Evolutionary conservation across 2,888 invertebrate genomes (phyloP), one percentile per base, ranked within the genome.

Genomic region (Aporophyla lueneburgensis): DNA sequence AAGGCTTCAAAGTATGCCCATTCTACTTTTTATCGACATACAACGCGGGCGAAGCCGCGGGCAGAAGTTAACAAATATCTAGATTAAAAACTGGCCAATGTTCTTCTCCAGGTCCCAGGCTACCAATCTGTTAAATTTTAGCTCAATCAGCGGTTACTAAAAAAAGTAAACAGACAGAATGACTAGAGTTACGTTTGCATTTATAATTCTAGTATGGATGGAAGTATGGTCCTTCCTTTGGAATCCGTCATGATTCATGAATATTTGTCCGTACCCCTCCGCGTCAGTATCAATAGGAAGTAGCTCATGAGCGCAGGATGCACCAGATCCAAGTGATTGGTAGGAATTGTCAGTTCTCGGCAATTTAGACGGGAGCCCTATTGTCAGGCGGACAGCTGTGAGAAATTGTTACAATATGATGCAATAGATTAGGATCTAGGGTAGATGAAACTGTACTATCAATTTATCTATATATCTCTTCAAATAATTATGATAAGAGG

Each of bases 231-330:
- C 2, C n/a, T n/a, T 5, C 6, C 46, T n/a, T 16, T 40, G 16
- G 2, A 58, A 58, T 67, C 19, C 43, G 51, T 19, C 19, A 78
- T 76, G 69, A 59, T 5, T 51, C 58, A 78, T 5, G 2, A 14
- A 53, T 21, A 19, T 27, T 14, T 12, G 14, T 59, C 2, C 14
- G 14, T 16, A 46, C 56, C 43, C 49, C 14, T 71, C 43, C 19
- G 19, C 9, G 16, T 27, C 19, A 71, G 56, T 53, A n/a, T 24
- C 53, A 49, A 71, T 27, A 71, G 82, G 83, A 82, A 78, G 14
- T 43, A 14, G 21, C 49, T 67, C 63, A 62, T 84, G n/a, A 81
- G 59, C 7, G 53, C 86, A 87, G 87, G 86, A 87, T 86, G 87
- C 80, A 86, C 75, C 68, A 74, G 71, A 72, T 78, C 71, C 62